Base-by-base conservation (phyloP, 2,113 vertebrate species). In the Halichoerus grypus region DNA sequence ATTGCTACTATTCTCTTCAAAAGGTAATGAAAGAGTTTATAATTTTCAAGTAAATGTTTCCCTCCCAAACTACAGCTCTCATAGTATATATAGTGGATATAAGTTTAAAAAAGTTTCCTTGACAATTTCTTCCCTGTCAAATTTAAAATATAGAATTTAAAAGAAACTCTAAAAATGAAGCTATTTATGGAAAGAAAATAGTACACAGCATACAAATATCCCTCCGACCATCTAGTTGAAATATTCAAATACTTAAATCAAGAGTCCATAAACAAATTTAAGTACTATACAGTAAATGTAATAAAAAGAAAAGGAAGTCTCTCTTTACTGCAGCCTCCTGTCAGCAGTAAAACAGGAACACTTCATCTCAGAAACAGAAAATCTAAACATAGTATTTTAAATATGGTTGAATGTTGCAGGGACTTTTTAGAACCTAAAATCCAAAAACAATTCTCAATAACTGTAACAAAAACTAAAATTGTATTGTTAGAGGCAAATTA, bases 301-400 rank as follows among this genome's bases (percentile, higher is more conserved):
- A 80, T 42, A 91, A 97, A 96, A 55, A 93, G 67, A 76, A 95
- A 96, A 97, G 97, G 98, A 98, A 94, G 26, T 86, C 94, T 97
- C 96, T 95, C 90, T 97, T 90, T 63, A 82, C 71, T 55, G 0
- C 0, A 95, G 80, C 42, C 90, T 94, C 97, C 97, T 96, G 96
- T 92, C 87, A 96, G 83, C 76, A 5, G 92, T 94, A 86, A 93
- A 76, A 92, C 59, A 91, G 85, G 59, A 96, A 89, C 93, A 63
- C 55, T 93, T 76, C 93, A n/a, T 53, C 51, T 72, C 69, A 88
- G 72, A 91, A 91, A 71, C 59, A 71, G 33, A 87, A 92, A 94
- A 92, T 33, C 63, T 63, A 80, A 76, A 90, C 12, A 65, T 2
- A 21, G 13, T 15, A 92, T 18, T 93, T 84, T 95, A 95, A 93